Conservation (phyloP, 2,797 vertebrate species). For the Chiloscyllium punctatum region DNA sequence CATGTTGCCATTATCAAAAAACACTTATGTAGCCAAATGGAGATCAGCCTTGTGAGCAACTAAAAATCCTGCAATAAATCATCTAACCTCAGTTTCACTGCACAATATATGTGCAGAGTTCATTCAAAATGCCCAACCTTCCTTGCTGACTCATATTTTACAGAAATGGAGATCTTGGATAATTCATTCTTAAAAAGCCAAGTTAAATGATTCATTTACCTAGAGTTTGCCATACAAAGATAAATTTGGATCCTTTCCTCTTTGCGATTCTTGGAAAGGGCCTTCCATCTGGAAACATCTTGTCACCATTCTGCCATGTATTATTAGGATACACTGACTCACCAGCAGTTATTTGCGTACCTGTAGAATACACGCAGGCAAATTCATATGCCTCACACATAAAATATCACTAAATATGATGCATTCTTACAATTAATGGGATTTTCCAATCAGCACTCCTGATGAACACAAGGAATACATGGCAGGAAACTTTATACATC, state of each 20-base stretch:
- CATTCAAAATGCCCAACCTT: not conserved
- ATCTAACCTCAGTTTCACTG: not conserved
- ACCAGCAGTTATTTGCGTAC: constrained; percentile 60
- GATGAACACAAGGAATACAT: not conserved
- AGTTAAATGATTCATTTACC: constrained; percentile 63
- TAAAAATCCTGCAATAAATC: not conserved
- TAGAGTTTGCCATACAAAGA: constrained; percentile 86
- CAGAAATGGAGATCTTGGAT: not conserved
- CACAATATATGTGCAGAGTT: not conserved
- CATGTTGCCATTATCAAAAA: not conserved
- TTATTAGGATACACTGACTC: constrained; percentile 69
- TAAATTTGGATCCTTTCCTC: constrained; percentile 62
- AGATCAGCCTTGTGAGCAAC: not conserved
- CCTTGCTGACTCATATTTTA: not conserved
- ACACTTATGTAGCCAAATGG: not conserved
- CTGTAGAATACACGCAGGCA: constrained; percentile 51
- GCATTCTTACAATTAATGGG: not conserved
- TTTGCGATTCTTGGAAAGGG: constrained; percentile 54
- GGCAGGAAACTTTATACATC: not conserved
- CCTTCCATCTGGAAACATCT: constrained; percentile 73
- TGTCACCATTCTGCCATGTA: constrained; percentile 45
- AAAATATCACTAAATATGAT: not conserved
- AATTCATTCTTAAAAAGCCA: not conserved
- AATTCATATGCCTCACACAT: not conserved
- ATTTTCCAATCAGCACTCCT: not conserved